Evolutionary conservation across 2,888 invertebrate genomes (phyloP).

Genomic region (Thysanoteuthis rhombus): DNA sequence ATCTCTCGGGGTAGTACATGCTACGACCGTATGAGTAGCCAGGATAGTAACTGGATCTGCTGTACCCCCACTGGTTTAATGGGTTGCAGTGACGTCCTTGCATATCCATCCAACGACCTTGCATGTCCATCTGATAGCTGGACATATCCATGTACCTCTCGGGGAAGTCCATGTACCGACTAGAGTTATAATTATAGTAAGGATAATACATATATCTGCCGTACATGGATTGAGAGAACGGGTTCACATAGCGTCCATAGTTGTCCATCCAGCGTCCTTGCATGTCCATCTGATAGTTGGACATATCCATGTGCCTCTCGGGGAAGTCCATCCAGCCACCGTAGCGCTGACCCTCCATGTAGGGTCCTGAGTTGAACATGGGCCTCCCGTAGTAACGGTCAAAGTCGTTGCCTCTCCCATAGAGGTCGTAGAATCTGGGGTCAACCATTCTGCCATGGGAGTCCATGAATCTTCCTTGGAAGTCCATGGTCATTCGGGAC

Average conservation of each 20-base stretch:
- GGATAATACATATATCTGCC: background rate
- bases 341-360: background rate
- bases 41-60: background rate
- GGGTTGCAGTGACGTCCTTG: background rate
- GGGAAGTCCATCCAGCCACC: slow-evolving; percentile 14
- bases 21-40: background rate
- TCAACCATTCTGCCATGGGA: slow-evolving; percentile 18
- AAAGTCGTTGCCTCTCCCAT: background rate
- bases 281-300: slow-evolving; percentile 26
- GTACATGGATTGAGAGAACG: background rate
- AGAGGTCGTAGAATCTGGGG: background rate
- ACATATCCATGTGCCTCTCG: slow-evolving; percentile 16
- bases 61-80: background rate
- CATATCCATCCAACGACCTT: background rate
- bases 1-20: background rate
- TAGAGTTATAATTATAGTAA: background rate
- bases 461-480: slow-evolving; percentile 30
- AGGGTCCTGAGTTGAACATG: slow-evolving; percentile 17
- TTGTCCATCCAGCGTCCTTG: slow-evolving; percentile 14
- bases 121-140: background rate
- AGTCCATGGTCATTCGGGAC: slow-evolving; percentile 23
- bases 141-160: slow-evolving; percentile 27
- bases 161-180: background rate
- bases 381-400: slow-evolving; percentile 16
- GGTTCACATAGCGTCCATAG: background rate